Conservation (phyloP, 2,888 invertebrate species). For the Mythimna lalbum region DNA sequence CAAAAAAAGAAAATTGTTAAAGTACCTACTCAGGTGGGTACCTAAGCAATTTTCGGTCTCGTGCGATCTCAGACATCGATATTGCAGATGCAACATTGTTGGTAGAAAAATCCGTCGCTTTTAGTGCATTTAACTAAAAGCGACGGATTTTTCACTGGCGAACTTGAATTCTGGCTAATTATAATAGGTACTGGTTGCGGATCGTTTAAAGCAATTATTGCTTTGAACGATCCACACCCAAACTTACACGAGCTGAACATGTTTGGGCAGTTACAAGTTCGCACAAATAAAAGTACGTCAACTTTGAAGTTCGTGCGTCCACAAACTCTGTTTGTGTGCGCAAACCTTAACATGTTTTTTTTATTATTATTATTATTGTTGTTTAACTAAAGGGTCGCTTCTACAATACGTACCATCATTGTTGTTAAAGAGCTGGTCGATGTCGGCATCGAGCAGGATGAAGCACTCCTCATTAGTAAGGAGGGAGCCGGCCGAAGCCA, state of each 20-base stretch:
- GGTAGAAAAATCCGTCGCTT: too few species aligned
- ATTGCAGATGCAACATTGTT: too few species aligned
- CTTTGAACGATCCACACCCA: background rate
- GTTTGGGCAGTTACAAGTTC: background rate
- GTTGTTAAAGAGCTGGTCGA: conserved; percentile 82
- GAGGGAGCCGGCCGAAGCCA: conserved; percentile 88
- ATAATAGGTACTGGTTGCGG: background rate
- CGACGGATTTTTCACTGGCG: background rate
- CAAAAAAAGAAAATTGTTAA: background rate
- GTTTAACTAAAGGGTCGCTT: background rate
- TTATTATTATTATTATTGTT: too few species aligned
- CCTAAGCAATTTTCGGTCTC: too few species aligned
- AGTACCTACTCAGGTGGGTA: background rate
- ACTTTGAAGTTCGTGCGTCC: background rate
- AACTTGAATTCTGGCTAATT: background rate
- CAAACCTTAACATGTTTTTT: background rate
- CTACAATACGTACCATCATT: conserved; percentile 78
- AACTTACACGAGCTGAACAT: background rate
- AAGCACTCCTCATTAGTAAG: conserved; percentile 86
- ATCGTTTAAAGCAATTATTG: too few species aligned
- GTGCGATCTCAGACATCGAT: too few species aligned
- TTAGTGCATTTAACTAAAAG: too few species aligned
- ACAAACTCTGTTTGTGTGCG: background rate
- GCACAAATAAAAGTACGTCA: background rate
- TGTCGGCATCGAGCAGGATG: conserved; percentile 87